A percentile compares a stretch with the other conserved stretches of the same genome.
Conservation (phyloP, 2,113 vertebrate genomes). For the Ciconia maguari region DNA sequence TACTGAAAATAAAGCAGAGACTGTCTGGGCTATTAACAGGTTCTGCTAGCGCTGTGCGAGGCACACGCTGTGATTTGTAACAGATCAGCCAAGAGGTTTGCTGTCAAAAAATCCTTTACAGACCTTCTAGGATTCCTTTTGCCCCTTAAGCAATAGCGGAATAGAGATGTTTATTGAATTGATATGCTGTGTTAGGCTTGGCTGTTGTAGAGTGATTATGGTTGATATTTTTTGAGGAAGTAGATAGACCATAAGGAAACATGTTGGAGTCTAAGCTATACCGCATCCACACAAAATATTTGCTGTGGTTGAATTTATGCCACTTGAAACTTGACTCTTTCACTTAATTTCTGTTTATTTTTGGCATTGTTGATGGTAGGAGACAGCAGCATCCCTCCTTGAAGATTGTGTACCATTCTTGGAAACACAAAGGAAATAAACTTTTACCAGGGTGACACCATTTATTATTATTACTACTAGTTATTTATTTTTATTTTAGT, state of each 20-base stretch:
- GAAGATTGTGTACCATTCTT: background rate
- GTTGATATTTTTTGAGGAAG: conserved; percentile 39
- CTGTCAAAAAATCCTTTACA: background rate
- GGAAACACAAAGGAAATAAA: background rate
- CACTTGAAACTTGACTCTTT: background rate
- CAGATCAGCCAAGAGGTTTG: background rate
- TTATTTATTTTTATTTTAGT: conserved; percentile 45
- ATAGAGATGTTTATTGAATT: background rate
- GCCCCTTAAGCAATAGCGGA: background rate
- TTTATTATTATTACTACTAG: conserved; percentile 25
- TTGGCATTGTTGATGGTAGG: background rate
- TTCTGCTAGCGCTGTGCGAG: background rate
- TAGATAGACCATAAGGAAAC: conserved; percentile 20
- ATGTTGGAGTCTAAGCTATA: background rate
- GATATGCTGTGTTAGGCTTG: conserved; percentile 11
- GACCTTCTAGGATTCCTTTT: background rate
- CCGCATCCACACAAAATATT: background rate
- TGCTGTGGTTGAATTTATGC: conserved; percentile 14
- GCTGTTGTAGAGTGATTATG: background rate
- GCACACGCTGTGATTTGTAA: background rate
- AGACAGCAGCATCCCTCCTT: background rate
- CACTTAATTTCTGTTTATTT: conserved; percentile 19
- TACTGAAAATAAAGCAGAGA: background rate
- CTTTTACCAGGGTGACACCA: background rate
- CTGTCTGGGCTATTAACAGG: background rate